phyloP scores from a whole-genome alignment of 2,888 invertebrate species.

The Drosophila birchii region DNA sequence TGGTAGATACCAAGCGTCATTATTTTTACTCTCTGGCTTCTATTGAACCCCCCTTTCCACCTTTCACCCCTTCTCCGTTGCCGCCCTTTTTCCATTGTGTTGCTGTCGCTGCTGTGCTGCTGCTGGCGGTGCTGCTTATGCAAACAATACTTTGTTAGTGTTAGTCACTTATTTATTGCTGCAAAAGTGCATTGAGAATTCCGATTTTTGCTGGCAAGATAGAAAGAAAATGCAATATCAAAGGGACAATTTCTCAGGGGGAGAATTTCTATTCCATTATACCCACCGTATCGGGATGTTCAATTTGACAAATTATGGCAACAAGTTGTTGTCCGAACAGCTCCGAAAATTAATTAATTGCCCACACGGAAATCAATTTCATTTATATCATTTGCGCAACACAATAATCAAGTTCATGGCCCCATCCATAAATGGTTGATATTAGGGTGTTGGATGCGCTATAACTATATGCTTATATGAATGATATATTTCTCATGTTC shows the following conservation, averaged over 20 bases:
- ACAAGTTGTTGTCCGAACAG: constrained; percentile 30
- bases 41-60: constrained; percentile 22
- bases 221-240: constrained; percentile 29
- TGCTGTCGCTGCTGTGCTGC: constrained; percentile 11
- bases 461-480: constrained; percentile 11
- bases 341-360: constrained; percentile 43
- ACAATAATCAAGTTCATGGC: constrained; percentile 7
- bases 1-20: constrained; percentile 44
- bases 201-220: constrained; percentile 7
- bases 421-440: constrained; percentile 19
- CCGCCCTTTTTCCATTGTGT: constrained; percentile 45
- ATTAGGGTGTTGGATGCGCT: constrained; percentile 16
- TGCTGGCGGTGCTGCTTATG: constrained; percentile 47
- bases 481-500: constrained; percentile 27
- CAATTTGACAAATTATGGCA: constrained; percentile 23
- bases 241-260: constrained; percentile 18
- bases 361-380: constrained; percentile 45
- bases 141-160: constrained; percentile 36
- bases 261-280: constrained; percentile 27
- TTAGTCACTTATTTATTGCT: constrained; percentile 50
- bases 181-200: constrained; percentile 46
- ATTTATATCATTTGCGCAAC: constrained; percentile 31
- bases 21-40: constrained; percentile 58
- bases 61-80: constrained; percentile 5
- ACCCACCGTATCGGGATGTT: constrained; percentile 14